These are phyloP conservation scores for Onthophagus sagittarius DNA, from an alignment of 2,888 invertebrate species.

Conservation along the genomic window DNA sequence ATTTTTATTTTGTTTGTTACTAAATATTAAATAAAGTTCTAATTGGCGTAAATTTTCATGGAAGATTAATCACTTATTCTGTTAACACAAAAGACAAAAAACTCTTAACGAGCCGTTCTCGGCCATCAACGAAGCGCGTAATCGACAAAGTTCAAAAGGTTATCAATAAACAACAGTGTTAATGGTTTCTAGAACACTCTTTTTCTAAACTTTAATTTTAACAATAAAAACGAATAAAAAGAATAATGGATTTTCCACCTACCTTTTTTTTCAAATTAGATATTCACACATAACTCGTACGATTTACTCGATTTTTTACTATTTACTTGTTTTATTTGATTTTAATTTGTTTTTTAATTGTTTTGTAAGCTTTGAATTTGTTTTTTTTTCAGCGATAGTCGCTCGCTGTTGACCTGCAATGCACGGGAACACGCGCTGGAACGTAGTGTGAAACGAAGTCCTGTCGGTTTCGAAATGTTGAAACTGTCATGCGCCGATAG, in stretches of 20 bases:
- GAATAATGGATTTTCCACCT: not conserved
- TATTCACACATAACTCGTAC: not conserved
- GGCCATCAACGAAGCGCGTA: not conserved
- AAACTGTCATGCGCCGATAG: constrained; percentile 30
- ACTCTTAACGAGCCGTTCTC: not conserved
- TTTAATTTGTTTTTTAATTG: no score
- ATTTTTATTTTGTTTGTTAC: no score
- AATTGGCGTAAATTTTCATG: not conserved
- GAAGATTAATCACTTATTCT: not conserved
- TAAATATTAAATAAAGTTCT: not conserved
- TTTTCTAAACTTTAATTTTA: not conserved
- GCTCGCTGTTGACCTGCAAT: not conserved
- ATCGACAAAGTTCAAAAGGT: not conserved
- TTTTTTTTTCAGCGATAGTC: not conserved
- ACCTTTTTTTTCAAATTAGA: not conserved
- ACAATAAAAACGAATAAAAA: not conserved
- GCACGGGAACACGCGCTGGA: not conserved
- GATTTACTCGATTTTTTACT: not conserved
- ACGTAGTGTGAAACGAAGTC: not conserved
- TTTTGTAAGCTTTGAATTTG: no score
- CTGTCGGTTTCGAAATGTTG: constrained; percentile 17
- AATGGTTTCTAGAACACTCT: not conserved
- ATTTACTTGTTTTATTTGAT: no score
- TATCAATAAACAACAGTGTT: not conserved
- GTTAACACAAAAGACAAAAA: not conserved